Conservation (phyloP, 2,888 invertebrate species). For the Clostera curtula region DNA sequence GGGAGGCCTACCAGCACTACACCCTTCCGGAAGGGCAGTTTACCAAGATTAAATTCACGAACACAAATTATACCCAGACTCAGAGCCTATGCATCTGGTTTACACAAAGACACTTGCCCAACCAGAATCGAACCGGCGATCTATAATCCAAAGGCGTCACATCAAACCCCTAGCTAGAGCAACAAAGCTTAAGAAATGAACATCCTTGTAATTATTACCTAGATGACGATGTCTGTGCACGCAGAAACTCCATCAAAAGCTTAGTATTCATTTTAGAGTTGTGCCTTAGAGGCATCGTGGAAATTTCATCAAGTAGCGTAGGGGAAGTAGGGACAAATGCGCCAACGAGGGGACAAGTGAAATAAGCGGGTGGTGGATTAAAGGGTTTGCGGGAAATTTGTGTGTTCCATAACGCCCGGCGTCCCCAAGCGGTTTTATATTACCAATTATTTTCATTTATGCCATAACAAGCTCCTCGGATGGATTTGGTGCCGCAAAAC, state of each 20-base stretch:
- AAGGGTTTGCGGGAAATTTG: constrained; percentile 71
- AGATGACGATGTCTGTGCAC: too few relatives aligned
- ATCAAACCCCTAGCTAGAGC: too few relatives aligned
- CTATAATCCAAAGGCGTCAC: too few relatives aligned
- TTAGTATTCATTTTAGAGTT: constrained; percentile 49
- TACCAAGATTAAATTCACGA: too few relatives aligned
- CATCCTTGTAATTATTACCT: too few relatives aligned
- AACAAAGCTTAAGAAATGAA: too few relatives aligned
- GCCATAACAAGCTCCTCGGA: constrained; percentile 47
- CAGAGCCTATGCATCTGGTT: too few relatives aligned
- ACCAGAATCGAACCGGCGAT: too few relatives aligned
- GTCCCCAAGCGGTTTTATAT: constrained; percentile 64
- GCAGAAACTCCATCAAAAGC: constrained; percentile 42
- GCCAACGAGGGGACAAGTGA: constrained; percentile 68
- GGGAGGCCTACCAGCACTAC: too few relatives aligned
- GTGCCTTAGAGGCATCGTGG: constrained; percentile 44
- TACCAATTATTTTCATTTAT: constrained; percentile 70
- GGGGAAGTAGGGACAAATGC: constrained; percentile 39
- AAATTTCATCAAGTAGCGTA: constrained; percentile 60
- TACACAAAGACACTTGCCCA: too few relatives aligned
- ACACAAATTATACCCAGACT: too few relatives aligned
- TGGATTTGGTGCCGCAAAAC: constrained; percentile 21
- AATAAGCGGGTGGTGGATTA: constrained; percentile 67
- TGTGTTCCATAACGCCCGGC: constrained; percentile 55
- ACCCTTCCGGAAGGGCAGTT: too few relatives aligned